phyloP scores from a whole-genome alignment of 2,113 vertebrate species.

The Colossoma macropomum region DNA sequence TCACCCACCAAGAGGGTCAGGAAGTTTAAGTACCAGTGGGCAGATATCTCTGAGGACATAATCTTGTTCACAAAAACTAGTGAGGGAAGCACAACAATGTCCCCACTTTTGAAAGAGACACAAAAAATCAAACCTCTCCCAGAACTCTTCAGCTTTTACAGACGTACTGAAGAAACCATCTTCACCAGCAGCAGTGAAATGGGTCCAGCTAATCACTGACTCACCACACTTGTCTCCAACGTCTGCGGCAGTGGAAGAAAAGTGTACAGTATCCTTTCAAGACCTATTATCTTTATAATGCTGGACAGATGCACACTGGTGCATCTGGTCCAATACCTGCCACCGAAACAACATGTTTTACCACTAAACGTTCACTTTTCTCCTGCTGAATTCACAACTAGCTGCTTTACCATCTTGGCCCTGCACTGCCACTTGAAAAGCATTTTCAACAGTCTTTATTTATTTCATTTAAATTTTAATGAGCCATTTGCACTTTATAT shows the following conservation, averaged over 20 bases:
- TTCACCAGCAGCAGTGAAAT: conserved; percentile 4
- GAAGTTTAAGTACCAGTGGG: not conserved
- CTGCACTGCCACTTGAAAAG: not conserved
- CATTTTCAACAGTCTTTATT: no score
- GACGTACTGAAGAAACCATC: not conserved
- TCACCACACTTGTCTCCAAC: no score
- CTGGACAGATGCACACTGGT: no score
- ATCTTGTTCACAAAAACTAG: not conserved
- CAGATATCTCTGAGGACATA: no score
- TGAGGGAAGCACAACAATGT: not conserved
- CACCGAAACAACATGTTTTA: not conserved
- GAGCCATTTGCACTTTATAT: not conserved
- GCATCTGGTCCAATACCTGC: no score
- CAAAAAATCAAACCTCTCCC: not conserved
- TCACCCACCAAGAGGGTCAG: not conserved
- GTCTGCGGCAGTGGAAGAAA: no score
- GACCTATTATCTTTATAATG: no score
- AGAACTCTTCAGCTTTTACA: not conserved
- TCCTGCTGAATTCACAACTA: not conserved
- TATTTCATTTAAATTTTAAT: not conserved
- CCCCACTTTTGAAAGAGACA: not conserved
- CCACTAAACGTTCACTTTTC: no score
- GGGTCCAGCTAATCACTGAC: not conserved
- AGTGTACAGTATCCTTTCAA: no score
- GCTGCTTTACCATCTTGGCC: not conserved